Base-by-base conservation (phyloP, 2,113 vertebrate genomes). In the Dicrurus megarhynchus region DNA sequence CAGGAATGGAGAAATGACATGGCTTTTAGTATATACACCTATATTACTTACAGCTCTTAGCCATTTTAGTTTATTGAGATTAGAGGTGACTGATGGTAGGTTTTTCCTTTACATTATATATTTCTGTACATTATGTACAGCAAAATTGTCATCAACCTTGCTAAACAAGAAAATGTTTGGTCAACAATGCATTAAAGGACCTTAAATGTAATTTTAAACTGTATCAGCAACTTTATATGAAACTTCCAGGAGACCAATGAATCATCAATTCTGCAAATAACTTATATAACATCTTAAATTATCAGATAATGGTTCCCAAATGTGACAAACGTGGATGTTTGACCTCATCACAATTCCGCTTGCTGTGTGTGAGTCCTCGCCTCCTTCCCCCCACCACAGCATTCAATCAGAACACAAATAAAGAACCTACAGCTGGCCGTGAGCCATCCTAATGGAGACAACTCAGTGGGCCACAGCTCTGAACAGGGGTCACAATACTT, bases 401-500 rank as follows among this genome's bases (percentile, higher is more conserved):
- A 33, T 39, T 95, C 35, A 78, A 5, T 46, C 16, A 56, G 55
- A 53, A 21, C 61, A 71, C 14, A 44, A 69, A 61, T 71, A 17
- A 52, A 89, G n/a, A 70, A 61, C 2, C 22, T 23, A 21, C 37
- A 70, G 33, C 32, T 61, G 32, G 6, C 37, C 39, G 21, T 1
- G 11, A 77, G 28, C 64, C 44, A 50, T 63, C 37, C 28, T 60
- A 44, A 53, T 46, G 55, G 37, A 69, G 13, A n/a, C 3, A 9
- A 18, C 18, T 60, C 61, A 30, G 26, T 20, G 23, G 68, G 19
- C 18, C 24, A 23, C 37, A 37, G 13, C 30, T 53, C 28, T 59
- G 32, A 71, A 59, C 3, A 50, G 32, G 16, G 19, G 9, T 33
- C 10, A 44, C 0, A 2, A 19, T 6, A 11, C 2, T n/a, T 56